Evolutionary conservation across 1,140 invertebrate species (phyloP), one percentile per base, ranked within the genome.

Genomic region (Nasonia giraulti): DNA sequence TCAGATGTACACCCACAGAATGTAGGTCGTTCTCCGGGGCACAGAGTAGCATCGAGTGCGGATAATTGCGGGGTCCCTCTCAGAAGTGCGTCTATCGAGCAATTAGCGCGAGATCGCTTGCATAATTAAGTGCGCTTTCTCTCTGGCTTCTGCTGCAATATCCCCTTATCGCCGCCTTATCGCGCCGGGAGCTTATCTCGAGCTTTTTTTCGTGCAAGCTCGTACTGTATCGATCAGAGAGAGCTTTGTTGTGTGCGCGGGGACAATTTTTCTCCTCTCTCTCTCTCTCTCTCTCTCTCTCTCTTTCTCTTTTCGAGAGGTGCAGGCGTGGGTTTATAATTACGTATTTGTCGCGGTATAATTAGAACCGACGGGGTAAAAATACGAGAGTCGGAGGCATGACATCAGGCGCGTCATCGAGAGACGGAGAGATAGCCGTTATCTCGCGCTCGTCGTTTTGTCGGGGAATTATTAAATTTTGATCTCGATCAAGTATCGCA

Each of bases 261-360:
- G 31, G 27, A 71, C 27, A 71, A 66, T n/a, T 40, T 75, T 75
- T 75, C 40, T 74, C 17, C 27, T 27, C 27, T 27, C 27, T 27
- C 1, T 44, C 31, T 75, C 33, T 75, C 33, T 44, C 10, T 75
- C 37, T 44, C 14, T 40, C 27, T 27, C 1, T 44, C 31, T 75
- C 33, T 75, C 33, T 44, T n/a, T 75, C 37, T 44, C 14, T 40
- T 75, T 75, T 71, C 31, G 23, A 14, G 17, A 75, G 17, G 20
- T 44, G 73, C 17, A 40, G 55, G 55, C 73, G 73, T 75, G 73
- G 73, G 33, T 40, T 75, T 33, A 40, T 75, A 75, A 75, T 75
- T 75, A 40, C 37, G 73, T 75, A 20, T 75, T 75, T n/a, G 37
- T 8, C 17, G 73, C 37, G 73, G 73, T 75, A 75, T 75, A 75